phyloP scores from a whole-genome alignment of 2,113 vertebrate species.

The Trematomus loennbergii region DNA sequence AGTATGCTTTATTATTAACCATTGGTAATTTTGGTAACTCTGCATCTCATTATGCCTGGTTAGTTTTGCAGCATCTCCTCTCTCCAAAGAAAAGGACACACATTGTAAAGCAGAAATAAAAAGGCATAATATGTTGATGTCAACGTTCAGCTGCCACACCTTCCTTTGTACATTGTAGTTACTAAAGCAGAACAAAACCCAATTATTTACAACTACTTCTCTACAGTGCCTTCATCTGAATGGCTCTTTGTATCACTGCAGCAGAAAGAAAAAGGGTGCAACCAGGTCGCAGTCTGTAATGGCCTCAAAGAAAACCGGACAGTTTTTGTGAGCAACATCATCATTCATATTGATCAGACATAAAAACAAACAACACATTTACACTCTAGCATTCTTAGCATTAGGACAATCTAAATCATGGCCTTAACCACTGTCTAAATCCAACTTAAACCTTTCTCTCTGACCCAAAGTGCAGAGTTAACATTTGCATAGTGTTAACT shows the following conservation, averaged over 20 bases:
- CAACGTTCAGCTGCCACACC: conserved; percentile 43
- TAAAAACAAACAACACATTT: not conserved
- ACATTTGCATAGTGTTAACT: not conserved
- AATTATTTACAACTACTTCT: conserved; percentile 22
- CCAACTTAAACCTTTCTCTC: not conserved
- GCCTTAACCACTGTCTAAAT: not conserved
- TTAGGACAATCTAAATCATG: not conserved
- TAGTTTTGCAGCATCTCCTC: not conserved
- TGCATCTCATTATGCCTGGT: conserved; percentile 1
- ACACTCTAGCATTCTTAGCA: not conserved
- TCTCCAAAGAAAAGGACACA: not conserved
- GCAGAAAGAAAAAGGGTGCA: conserved; percentile 32
- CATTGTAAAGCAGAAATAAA: conserved; percentile 35
- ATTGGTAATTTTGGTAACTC: not conserved
- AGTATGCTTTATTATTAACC: conserved; percentile 3
- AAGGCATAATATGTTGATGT: conserved; percentile 29
- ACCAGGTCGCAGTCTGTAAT: conserved; percentile 8
- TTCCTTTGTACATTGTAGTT: conserved; percentile 47
- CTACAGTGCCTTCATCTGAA: conserved; percentile 12
- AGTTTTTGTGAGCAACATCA: not conserved
- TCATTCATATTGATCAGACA: not conserved
- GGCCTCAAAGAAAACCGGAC: conserved; percentile 7
- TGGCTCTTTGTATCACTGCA: conserved; percentile 35
- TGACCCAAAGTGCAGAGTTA: not conserved
- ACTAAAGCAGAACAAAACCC: conserved; percentile 27